Evolutionary conservation across 2,113 vertebrate species (phyloP), one percentile per base, ranked within the genome.

Genomic region (Brachyistius frenatus): DNA sequence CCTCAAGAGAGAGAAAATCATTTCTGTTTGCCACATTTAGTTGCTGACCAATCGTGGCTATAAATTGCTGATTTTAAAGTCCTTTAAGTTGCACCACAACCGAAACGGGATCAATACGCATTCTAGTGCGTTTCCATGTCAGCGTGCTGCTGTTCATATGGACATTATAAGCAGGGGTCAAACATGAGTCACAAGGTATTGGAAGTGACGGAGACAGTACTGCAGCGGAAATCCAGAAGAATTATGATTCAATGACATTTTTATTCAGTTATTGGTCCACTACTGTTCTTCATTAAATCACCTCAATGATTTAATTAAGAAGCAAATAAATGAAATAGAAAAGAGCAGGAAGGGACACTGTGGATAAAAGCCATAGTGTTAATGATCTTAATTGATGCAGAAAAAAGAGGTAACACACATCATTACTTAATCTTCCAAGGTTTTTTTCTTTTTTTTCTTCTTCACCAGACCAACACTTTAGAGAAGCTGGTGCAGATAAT

Each of bases 11-110:
- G 65, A 66, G 41, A 74, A 81, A 79, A 79, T 76, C 46, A 79
- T 63, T 75, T 16, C 53, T n/a, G 52, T 80, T 84, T 77, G 74
- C 84, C 81, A 73, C 65, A 60, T 81, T 66, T 60, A 83, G 53
- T 47, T 78, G 78, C 73, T 83, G 78, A 67, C 66, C 73, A 52
- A 50, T 55, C 62, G 37, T 65, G 56, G 61, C 49, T 44, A 73
- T 39, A 72, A 84, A 83, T 7, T 61, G 66, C 70, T 78, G 73
- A 79, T 69, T 69, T 81, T 10, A 55, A 81, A 52, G 10, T 23
- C 30, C 23, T 39, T 73, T 7, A 58, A 47, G 57, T 60, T 49
- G 39, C 33, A 13, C 37, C 13, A n/a, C 46, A 23, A 10, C 65
- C 81, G 37, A 39, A 80, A 73, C 8, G n/a, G 39, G 49, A 84